phyloP scores from a whole-genome alignment of 2,113 vertebrate species.

The Xiphophorus hellerii region DNA sequence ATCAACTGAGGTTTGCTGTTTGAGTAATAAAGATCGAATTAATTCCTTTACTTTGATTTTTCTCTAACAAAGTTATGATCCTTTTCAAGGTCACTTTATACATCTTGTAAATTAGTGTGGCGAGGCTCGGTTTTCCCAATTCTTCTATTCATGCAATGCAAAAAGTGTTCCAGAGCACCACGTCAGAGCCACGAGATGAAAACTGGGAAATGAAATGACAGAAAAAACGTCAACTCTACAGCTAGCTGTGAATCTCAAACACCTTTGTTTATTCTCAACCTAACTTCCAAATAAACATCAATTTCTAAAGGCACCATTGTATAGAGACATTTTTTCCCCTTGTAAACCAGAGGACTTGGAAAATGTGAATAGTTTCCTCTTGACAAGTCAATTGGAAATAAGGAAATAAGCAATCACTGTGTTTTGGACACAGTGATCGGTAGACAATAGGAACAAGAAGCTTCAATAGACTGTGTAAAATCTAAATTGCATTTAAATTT shows the following conservation, averaged over 20 bases:
- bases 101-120: not conserved
- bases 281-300: constrained; percentile 61
- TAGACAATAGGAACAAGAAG: constrained; percentile 21
- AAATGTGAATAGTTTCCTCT: constrained; percentile 42
- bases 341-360: constrained; percentile 34
- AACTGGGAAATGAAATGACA: constrained; percentile 40
- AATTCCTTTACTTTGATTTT: constrained; percentile 21
- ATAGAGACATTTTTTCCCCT: constrained; percentile 24
- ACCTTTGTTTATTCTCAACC: constrained; percentile 44
- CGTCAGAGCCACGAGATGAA: constrained; percentile 17
- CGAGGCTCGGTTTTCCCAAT: constrained; percentile 3
- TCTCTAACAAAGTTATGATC: constrained; percentile 31
- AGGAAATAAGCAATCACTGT: constrained; percentile 30
- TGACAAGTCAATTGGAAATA: constrained; percentile 58
- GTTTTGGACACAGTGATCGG: constrained; percentile 22
- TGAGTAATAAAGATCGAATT: constrained; percentile 16
- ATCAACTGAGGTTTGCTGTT: constrained; percentile 26
- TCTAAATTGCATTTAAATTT: constrained; percentile 5
- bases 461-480: constrained; percentile 22
- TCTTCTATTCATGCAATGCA: constrained; percentile 9
- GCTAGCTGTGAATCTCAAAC: constrained; percentile 47
- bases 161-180: constrained; percentile 7
- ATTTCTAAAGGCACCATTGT: constrained; percentile 60
- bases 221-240: constrained; percentile 54
- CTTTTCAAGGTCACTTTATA: constrained; percentile 12